Evolutionary conservation across 2,797 vertebrate genomes (phyloP), one percentile per base, ranked within the genome.

Genomic region (Hyperoplus lanceolatus): DNA sequence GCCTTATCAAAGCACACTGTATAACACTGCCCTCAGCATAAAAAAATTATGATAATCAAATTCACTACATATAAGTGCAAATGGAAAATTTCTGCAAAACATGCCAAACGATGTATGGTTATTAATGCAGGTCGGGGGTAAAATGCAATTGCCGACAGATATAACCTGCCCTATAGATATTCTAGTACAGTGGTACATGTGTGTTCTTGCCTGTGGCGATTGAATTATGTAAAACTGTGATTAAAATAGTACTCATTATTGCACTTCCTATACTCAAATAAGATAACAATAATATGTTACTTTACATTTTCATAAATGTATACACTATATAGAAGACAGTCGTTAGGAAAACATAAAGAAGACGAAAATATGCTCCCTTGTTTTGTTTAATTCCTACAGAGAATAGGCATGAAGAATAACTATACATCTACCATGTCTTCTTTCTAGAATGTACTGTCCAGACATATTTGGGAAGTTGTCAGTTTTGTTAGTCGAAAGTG

Each of bases 51-150:
- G 21, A 66, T 58, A 41, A 70, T 77, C 29, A 56, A 58, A 65
- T 60, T 56, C 41, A 69, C 48, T 58, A 50, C 42, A 36, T 42
- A 67, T 15, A 13, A 42, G 49, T 55, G 18, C 14, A 63, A 84
- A 76, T 69, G 14, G 11, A 62, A 69, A 60, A 73, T 72, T 41
- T 29, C 48, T 64, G 60, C 57, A 80, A 60, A 62, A 61, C 59
- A 65, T 46, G 39, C 38, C 36, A 8, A 63, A 4, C 71, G 36
- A 76, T 70, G 16, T 50, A 42, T 54, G 49, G 55, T 80, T 77
- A 81, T 70, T 78, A 61, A 79, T 77, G 62, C 60, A 79, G 66
- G 46, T 75, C 50, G 77, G 81, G 65, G 46, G 73, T 64, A 70
- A 56, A 86, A 77, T 64, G n/a, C 21, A 67, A 14, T 48, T 69